Conservation (phyloP, 2,888 invertebrate genomes). For the Pegoplata infirma region DNA sequence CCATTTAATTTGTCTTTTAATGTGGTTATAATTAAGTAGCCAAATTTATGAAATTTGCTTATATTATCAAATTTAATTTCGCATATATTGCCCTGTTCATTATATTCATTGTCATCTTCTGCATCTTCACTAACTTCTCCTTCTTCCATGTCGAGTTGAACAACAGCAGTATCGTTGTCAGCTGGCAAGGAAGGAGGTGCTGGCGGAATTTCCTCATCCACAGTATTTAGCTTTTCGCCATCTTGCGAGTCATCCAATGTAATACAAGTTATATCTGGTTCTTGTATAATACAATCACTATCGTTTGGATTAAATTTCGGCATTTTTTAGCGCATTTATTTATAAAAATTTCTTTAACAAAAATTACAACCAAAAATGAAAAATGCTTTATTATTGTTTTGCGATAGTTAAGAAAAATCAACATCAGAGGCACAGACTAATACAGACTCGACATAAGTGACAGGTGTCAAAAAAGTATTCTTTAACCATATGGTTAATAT, state of each 20-base stretch:
- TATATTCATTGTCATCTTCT: background rate
- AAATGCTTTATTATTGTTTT: too few relatives aligned
- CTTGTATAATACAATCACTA: conserved; percentile 58
- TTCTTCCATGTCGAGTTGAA: conserved; percentile 56
- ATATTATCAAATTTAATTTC: conserved; percentile 55
- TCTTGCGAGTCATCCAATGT: conserved; percentile 45
- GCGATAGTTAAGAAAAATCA: too few relatives aligned
- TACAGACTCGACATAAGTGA: too few relatives aligned
- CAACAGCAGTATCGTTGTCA: too few relatives aligned
- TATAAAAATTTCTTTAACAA: too few relatives aligned
- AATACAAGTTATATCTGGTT: conserved; percentile 50
- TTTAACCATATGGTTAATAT: too few relatives aligned
- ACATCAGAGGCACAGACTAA: too few relatives aligned
- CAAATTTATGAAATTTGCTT: conserved; percentile 50
- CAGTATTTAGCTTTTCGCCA: background rate
- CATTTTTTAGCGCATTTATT: conserved; percentile 24
- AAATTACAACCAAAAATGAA: too few relatives aligned
- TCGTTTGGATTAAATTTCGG: conserved; percentile 22
- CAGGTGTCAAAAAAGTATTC: too few relatives aligned
- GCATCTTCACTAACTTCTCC: conserved; percentile 58
- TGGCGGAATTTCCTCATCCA: background rate
- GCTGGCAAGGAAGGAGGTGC: background rate
- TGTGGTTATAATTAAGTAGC: conserved; percentile 26
- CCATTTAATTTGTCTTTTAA: conserved; percentile 45
- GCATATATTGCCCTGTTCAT: conserved; percentile 41